Base-by-base conservation (phyloP, 2,888 invertebrate species). In the Colletes collaris region DNA sequence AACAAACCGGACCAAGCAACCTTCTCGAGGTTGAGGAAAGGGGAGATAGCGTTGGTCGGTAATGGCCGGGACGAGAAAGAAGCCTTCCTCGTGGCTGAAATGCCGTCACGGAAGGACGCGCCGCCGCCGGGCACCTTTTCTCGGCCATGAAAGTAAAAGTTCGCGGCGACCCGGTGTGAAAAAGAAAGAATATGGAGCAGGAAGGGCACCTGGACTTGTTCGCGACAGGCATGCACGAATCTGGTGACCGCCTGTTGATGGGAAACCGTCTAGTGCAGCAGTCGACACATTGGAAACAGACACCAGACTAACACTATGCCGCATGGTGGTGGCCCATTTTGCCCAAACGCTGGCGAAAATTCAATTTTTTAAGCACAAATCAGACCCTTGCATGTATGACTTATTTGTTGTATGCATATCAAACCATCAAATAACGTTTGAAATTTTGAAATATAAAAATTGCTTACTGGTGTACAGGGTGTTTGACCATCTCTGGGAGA, bases 61-160 rank as follows among this genome's bases (percentile, higher is more conserved):
- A 83, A 83, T 76, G 87, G 85, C 76, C 71, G 70, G 69, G 16
- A 66, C 73, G 78, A 78, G 87, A 85, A 87, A 87, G 16, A 16
- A 16, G 16, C 83, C 88, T 86, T 88, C 76, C 81, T 82, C 81
- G 82, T 81, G 79, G 67, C 66, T 86, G 86, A 83, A 85, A 86
- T 86, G 70, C 76, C 77, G 72, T 66, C 64, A 59, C 59, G 70
- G 72, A 70, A 63, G 78, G 76, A 74, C 67, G 69, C 76, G 68
- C 16, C 68, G 58, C 13, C 59, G 49, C 59, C 79, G 50, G 60
- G 16, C 75, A 60, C 76, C 83, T 86, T 86, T 86, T 79, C 83
- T 86, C 87, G 86, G 56, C 86, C 86, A 82, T 87, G 87, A 86
- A 86, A 87, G 86, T 86, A 86, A 86, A 85, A 86, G 87, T 86